phyloP scores from a whole-genome alignment of 2,888 invertebrate species.

The Amphipoea lucens region DNA sequence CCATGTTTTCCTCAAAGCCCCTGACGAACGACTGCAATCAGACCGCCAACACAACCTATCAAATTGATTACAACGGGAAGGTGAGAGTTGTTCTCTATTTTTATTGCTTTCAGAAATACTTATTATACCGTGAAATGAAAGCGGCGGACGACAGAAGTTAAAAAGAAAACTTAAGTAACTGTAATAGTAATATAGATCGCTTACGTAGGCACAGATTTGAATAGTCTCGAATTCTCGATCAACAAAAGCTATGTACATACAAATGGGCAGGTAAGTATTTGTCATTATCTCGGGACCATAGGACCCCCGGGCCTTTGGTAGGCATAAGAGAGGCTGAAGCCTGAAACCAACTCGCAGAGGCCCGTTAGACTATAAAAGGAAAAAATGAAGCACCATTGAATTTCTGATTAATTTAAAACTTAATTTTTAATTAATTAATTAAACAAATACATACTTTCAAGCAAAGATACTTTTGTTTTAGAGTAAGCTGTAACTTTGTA shows the following conservation, averaged over 20 bases:
- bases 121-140: conserved; percentile 85
- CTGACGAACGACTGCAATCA: conserved; percentile 74
- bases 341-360: not conserved
- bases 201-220: conserved; percentile 22
- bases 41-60: conserved; percentile 68
- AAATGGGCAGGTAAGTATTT: not conserved
- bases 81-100: conserved; percentile 77
- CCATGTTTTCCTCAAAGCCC: conserved; percentile 79
- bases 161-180: conserved; percentile 71
- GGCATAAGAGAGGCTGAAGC: not conserved
- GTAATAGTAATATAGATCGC: conserved; percentile 60
- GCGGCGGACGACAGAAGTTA: conserved; percentile 69
- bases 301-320: not conserved
- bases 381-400: not conserved
- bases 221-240: conserved; percentile 7
- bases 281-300: not conserved
- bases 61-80: conserved; percentile 80
- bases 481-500: not conserved
- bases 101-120: conserved; percentile 76
- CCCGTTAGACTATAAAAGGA: not conserved
- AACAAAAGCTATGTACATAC: not conserved
- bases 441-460: not conserved
- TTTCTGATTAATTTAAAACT: not conserved
- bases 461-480: not conserved
- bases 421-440: not conserved